Evolutionary conservation across 2,113 vertebrate genomes (phyloP), one percentile per base, ranked within the genome.

Genomic region (Callospermophilus lateralis): DNA sequence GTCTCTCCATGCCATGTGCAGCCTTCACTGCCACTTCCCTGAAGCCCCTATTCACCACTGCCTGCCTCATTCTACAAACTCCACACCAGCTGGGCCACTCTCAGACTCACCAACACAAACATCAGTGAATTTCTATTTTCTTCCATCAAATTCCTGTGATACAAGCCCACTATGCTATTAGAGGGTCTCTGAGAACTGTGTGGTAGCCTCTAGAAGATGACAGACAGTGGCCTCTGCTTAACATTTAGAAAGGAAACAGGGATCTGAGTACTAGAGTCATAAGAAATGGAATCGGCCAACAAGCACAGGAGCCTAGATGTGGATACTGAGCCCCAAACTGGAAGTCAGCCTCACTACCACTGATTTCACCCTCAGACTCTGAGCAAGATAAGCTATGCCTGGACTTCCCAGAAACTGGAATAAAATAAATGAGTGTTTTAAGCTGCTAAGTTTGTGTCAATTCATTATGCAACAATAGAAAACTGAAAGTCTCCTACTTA

Each of bases 41-140:
- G 28, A n/a, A 17, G 34, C 20, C 34, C n/a, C 39, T 7, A 4
- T 48, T 6, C 55, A 13, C 3, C 9, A 3, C 12, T 3, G 0
- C 20, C 34, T 1, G 6, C 55, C 30, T 70, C n/a, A 16, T 53
- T 77, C 34, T 16, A 51, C 30, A 10, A 45, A 6, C 32, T n/a
- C 26, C 17, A 17, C 45, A 68, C 5, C 20, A 45, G 26, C 15
- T 15, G 68, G 76, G 24, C 11, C 42, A 20, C 4, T 22, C 19
- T 22, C 5, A 16, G 10, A 19, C 48, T 65, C 70, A 74, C 48
- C 48, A 15, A 61, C 58, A 87, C 12, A 55, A 85, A 19, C 1
- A 4, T 9, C 28, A 28, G 2, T 8, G 32, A 6, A 48, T 81
- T 42, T 34, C 0, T 4, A 12, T 11, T 53, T 74, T 10, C 53